These are phyloP conservation scores for Calliscelio sp. DNA, from an alignment of 2,888 invertebrate species.

Conservation along the genomic window DNA sequence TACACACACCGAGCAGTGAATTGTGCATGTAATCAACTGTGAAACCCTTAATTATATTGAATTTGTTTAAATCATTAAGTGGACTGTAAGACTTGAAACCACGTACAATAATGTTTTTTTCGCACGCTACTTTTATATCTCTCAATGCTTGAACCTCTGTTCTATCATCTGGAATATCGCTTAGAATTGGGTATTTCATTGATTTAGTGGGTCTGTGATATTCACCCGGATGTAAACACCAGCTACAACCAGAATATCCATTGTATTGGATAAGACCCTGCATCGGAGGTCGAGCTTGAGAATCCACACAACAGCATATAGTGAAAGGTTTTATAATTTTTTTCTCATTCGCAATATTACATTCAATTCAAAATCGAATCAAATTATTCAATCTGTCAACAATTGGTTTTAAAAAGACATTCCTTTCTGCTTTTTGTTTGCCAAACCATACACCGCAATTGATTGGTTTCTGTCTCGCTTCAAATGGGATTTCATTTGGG, in stretches of 20 bases:
- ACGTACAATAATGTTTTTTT: background rate
- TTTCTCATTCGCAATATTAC: slow-evolving; percentile 43
- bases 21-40: slow-evolving; percentile 72
- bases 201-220: background rate
- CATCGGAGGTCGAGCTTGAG: slow-evolving; percentile 55
- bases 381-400: slow-evolving; percentile 44
- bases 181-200: slow-evolving; percentile 28
- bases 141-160: slow-evolving; percentile 9
- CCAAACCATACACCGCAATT: slow-evolving; percentile 61
- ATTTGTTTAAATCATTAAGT: slow-evolving; percentile 45
- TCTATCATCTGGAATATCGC: background rate
- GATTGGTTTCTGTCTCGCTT: slow-evolving; percentile 10
- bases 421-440: slow-evolving; percentile 12
- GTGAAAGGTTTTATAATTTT: slow-evolving; percentile 7
- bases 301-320: slow-evolving; percentile 44
- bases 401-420: slow-evolving; percentile 49
- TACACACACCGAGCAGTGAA: slow-evolving; percentile 54
- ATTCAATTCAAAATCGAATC: slow-evolving; percentile 32
- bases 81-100: slow-evolving; percentile 38
- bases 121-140: slow-evolving; percentile 12
- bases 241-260: slow-evolving; percentile 66
- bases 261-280: slow-evolving; percentile 51
- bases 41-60: slow-evolving; percentile 67
- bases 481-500: slow-evolving; percentile 69
- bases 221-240: slow-evolving; percentile 67